Evolutionary conservation across 2,797 vertebrate species (phyloP).

Genomic region (Lates japonicus): DNA sequence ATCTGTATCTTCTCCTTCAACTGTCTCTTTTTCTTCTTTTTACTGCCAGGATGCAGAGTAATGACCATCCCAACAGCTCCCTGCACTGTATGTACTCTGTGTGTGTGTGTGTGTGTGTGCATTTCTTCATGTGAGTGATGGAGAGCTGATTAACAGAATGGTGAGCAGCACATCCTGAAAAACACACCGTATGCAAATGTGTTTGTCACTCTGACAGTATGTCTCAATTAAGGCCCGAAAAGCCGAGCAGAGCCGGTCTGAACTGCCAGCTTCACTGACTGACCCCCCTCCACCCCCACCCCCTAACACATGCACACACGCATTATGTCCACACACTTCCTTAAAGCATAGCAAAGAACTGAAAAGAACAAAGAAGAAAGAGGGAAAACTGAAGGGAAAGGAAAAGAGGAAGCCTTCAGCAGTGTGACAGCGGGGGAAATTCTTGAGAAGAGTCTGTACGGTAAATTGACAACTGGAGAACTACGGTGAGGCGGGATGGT

Average conservation of each 20-base stretch:
- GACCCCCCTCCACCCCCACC: constrained; percentile 78
- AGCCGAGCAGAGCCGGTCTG: constrained; percentile 84
- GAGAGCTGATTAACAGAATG: constrained; percentile 95
- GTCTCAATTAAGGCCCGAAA: constrained; percentile 96
- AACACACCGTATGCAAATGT: constrained; percentile 97
- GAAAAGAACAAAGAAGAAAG: constrained; percentile 73
- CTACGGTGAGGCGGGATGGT: constrained; percentile 38
- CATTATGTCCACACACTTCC: constrained; percentile 55
- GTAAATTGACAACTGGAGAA: constrained; percentile 78
- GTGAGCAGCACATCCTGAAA: constrained; percentile 86
- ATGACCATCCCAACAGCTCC: constrained; percentile 72
- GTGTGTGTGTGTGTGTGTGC: constrained; percentile 12
- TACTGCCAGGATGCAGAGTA: constrained; percentile 86
- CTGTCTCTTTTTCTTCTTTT: constrained; percentile 42
- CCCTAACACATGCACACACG: constrained; percentile 70
- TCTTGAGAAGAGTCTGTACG: constrained; percentile 58
- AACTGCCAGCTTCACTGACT: constrained; percentile 88
- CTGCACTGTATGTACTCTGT: constrained; percentile 13
- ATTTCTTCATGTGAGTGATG: constrained; percentile 77
- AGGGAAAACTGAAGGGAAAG: constrained; percentile 50
- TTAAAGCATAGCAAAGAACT: constrained; percentile 63
- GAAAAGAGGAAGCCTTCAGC: constrained; percentile 65
- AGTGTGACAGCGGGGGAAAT: constrained; percentile 69
- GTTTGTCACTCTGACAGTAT: constrained; percentile 98
- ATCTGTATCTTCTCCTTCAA: background rate